Base-by-base conservation (phyloP, 2,113 vertebrate species). In the Datnioides undecimradiatus region DNA sequence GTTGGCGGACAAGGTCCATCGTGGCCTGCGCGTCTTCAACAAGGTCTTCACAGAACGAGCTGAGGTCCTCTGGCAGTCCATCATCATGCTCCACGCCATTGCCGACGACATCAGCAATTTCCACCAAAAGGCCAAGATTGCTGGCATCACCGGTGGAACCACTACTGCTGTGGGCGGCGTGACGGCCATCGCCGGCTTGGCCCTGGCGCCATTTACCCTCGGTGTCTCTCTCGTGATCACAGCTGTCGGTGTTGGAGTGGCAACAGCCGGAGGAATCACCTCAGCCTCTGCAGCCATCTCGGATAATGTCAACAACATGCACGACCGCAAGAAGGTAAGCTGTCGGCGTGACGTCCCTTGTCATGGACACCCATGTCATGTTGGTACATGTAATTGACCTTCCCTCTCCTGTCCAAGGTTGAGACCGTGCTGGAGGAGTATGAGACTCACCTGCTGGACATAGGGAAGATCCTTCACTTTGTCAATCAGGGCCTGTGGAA, bases 11-110 rank as follows among this genome's bases (percentile, higher is more conserved):
- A 94, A 94, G 72, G 93, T 96, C 9, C 64, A 93, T 3, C 82
- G 58, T 0, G 93, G 93, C 54, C 90, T 96, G 23, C 88, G 87
- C 0, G 83, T 95, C 68, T 96, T 94, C 87, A 90, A 94, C 83
- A 94, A 94, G 65, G 51, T 92, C 33, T 95, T 95, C 89, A 93
- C 76, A 0, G 95, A 95, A 80, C 91, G 85, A 0, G 93, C 93
- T 0, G 95, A 96, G 89, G 48, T 85, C 48, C 93, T 96, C n/a
- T 95, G 93, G 91, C 92, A 93, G 80, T 87, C 90, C 41, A 58
- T 95, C 68, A 76, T 92, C 31, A 23, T 5, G 13, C 92, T 96
- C 2, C 80, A 92, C 36, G 1, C 83, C 80, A 88, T 95, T n/a
- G 92, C 93, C 0, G 93, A 95, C 0, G 74, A 93, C 83, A 79